Evolutionary conservation across 2,888 invertebrate species (phyloP).

Genomic region (Mythimna vitellina): DNA sequence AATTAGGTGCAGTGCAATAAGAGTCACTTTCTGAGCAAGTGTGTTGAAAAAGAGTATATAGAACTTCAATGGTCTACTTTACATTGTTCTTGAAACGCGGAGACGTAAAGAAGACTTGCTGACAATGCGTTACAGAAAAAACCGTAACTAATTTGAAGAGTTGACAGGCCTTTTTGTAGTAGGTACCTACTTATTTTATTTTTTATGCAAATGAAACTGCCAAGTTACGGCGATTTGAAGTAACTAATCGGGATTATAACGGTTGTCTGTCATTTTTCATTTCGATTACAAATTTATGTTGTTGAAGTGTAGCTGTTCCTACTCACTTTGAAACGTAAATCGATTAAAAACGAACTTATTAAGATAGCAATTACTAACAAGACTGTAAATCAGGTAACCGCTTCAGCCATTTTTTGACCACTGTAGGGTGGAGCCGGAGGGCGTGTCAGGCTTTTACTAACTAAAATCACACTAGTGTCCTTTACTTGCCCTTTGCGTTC

Average conservation of each 20-base stretch:
- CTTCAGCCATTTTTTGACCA: no score
- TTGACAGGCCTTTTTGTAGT: background rate
- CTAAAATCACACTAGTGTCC: no score
- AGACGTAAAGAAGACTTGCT: background rate
- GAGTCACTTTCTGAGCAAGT: no score
- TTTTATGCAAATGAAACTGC: slow-evolving; percentile 25
- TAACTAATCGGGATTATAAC: background rate
- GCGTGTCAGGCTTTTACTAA: no score
- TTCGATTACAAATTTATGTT: background rate
- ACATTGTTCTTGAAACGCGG: background rate
- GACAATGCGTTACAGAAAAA: background rate
- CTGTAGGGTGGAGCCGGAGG: no score
- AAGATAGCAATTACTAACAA: no score
- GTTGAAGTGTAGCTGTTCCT: background rate
- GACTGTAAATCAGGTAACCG: no score
- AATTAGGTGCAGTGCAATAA: no score
- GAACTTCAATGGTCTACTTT: background rate
- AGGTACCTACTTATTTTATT: background rate
- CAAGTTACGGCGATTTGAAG: background rate
- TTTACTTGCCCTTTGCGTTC: no score
- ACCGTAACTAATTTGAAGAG: background rate
- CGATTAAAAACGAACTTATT: no score
- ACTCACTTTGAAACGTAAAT: background rate
- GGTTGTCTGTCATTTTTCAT: background rate
- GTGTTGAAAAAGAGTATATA: no score